phyloP scores from a whole-genome alignment of 2,113 vertebrate genomes.

The Orientallactaga bullata region DNA sequence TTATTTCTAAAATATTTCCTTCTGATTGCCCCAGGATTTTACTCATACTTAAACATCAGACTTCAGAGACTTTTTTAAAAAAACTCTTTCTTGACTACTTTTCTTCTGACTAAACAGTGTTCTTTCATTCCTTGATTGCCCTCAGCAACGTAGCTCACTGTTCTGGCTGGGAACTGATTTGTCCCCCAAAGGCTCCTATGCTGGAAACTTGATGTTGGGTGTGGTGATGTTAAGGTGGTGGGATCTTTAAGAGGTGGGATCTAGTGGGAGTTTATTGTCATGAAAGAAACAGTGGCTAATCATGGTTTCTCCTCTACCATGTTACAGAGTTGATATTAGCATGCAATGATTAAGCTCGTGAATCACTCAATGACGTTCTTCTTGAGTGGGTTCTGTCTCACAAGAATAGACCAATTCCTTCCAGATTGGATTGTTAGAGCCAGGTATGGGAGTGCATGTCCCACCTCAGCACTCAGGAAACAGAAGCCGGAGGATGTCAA shows the following conservation, averaged over 20 bases:
- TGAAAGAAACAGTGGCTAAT: too few relatives aligned
- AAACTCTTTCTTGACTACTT: neutral
- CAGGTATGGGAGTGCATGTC: too few relatives aligned
- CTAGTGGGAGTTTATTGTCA: too few relatives aligned
- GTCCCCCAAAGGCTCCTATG: too few relatives aligned
- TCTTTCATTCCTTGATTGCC: neutral
- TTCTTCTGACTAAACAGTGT: neutral
- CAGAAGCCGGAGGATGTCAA: too few relatives aligned
- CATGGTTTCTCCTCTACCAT: too few relatives aligned
- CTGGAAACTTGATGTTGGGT: too few relatives aligned
- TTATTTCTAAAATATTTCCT: conserved; percentile 41
- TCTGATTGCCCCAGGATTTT: conserved; percentile 15
- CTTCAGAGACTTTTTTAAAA: neutral
- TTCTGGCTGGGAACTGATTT: neutral
- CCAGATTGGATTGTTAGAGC: neutral
- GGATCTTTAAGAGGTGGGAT: too few relatives aligned
- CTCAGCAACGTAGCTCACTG: neutral
- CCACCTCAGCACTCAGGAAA: too few relatives aligned
- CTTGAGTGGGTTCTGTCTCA: neutral
- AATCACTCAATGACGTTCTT: neutral
- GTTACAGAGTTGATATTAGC: too few relatives aligned
- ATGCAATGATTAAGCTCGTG: neutral
- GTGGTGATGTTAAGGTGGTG: too few relatives aligned
- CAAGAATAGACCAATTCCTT: neutral
- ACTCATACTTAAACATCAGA: neutral